Evolutionary conservation across 1,140 invertebrate genomes (phyloP), one percentile per base, ranked within the genome.

Genomic region (Drosophila aff.): DNA sequence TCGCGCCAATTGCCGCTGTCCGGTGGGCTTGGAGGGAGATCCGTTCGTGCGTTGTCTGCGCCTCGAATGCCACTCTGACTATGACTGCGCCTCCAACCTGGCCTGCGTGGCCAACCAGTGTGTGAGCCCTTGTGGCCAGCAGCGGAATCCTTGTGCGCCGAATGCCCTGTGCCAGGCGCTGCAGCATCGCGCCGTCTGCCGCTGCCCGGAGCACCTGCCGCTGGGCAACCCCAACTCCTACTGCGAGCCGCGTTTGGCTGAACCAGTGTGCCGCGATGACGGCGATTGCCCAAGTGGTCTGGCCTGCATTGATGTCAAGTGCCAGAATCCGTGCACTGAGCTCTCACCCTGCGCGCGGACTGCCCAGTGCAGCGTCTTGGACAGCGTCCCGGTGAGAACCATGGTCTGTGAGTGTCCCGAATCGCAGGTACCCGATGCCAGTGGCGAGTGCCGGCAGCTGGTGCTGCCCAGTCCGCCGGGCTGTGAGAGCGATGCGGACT

Each of bases 361-460:
- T 44, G 95, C 97, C 3, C 94, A 95, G 44, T 98, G 97, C 92
- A 95, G 95, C 75, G 96, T 97, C 7, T 94, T 97, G 4, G 96
- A 97, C 84, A 97, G 96, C 18, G 94, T 96, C 28, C 97, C 97
- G 3, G 96, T 97, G 13, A 93, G 96, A 57, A 97, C 97, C 1
- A 96, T 98, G 95, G 96, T 96, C 41, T 97, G 97, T 86, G 96
- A 96, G 57, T 98, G 97, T 84, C 96, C 96, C 0, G 96, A 97
- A 79, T 96, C 96, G 18, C 97, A 95, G 94, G 95, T 97, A 63
- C 96, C 97, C 3, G 95, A 97, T 82, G 94, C 95, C 61, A 95
- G 95, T 72, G 97, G 96, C 49, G 94, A 96, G 81, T 98, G 97
- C 91, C 95, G 95, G 79, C 94, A 95, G 89, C 95, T 97, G 38